Percentiles rank a stretch among this genome's conserved stretches.
Conservation (phyloP, 2,113 vertebrate species). For the Bufo gargarizans region DNA sequence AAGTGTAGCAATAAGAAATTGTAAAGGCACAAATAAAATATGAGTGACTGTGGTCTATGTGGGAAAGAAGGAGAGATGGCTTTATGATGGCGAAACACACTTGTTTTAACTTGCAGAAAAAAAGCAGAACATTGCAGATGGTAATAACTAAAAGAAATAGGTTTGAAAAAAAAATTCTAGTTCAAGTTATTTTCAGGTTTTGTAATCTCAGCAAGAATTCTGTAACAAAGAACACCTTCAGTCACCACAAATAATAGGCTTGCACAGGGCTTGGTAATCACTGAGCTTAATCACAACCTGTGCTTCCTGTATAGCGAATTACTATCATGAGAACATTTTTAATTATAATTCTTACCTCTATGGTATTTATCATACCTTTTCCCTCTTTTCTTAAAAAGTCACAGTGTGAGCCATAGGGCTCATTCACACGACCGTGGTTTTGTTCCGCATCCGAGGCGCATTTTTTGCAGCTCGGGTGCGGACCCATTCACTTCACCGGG, state of each 20-base stretch:
- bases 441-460: too few relatives aligned
- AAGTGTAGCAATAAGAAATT: conserved; percentile 7
- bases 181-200: conserved; percentile 45
- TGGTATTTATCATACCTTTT: conserved; percentile 47
- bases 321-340: conserved; percentile 49
- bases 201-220: conserved; percentile 54
- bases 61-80: conserved; percentile 23
- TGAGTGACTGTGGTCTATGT: conserved; percentile 14
- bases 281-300: conserved; percentile 54
- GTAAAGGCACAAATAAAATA: conserved; percentile 33
- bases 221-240: conserved; percentile 55
- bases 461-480: too few relatives aligned
- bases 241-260: conserved; percentile 52
- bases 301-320: conserved; percentile 52
- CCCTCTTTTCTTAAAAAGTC: conserved; percentile 24
- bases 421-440: too few relatives aligned
- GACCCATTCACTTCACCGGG: too few relatives aligned
- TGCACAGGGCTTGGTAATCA: conserved; percentile 46
- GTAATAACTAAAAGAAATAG: conserved; percentile 39
- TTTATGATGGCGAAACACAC: conserved; percentile 42
- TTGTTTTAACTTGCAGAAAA: conserved; percentile 36
- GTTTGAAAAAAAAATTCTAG: not conserved
- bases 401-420: too few relatives aligned
- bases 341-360: conserved; percentile 34
- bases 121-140: conserved; percentile 30